These are phyloP conservation scores for Hyposoter dolosus DNA, from an alignment of 2,888 invertebrate genomes.

Conservation along the genomic window DNA sequence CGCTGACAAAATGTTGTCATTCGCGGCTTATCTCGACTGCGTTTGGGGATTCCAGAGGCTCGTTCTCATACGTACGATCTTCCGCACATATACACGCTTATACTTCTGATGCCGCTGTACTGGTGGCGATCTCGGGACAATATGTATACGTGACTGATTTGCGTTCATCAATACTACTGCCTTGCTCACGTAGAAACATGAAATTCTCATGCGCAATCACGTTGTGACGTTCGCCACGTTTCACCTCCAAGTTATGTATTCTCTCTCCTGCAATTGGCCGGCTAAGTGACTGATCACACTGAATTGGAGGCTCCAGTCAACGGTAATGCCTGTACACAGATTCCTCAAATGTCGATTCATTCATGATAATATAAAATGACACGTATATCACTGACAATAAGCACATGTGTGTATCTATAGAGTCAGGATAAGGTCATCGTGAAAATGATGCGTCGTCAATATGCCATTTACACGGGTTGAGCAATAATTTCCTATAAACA, in stretches of 20 bases:
- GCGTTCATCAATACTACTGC: neutral
- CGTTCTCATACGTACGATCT: conserved; percentile 21
- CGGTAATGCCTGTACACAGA: neutral
- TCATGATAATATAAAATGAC: conserved; percentile 1
- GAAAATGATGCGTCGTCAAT: neutral
- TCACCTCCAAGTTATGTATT: conserved; percentile 41
- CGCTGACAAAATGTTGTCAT: conserved; percentile 77
- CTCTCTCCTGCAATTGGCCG: conserved; percentile 26
- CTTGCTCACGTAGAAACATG: conserved; percentile 6
- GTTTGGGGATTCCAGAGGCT: conserved; percentile 67
- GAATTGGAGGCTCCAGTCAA: conserved; percentile 26
- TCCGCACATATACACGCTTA: conserved; percentile 17
- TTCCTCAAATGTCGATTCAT: conserved; percentile 21
- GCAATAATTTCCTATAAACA: neutral
- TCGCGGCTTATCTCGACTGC: conserved; percentile 76
- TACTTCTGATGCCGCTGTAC: conserved; percentile 22
- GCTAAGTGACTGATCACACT: conserved; percentile 54
- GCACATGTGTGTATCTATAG: neutral
- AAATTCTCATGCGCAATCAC: conserved; percentile 60
- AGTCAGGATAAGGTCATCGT: neutral
- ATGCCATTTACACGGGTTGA: neutral
- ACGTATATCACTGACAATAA: neutral
- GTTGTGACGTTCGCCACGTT: conserved; percentile 51
- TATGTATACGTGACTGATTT: neutral
- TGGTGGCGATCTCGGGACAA: conserved; percentile 23